Base-by-base conservation (phyloP, 1,140 invertebrate species). In the Drosophila bipectinata region DNA sequence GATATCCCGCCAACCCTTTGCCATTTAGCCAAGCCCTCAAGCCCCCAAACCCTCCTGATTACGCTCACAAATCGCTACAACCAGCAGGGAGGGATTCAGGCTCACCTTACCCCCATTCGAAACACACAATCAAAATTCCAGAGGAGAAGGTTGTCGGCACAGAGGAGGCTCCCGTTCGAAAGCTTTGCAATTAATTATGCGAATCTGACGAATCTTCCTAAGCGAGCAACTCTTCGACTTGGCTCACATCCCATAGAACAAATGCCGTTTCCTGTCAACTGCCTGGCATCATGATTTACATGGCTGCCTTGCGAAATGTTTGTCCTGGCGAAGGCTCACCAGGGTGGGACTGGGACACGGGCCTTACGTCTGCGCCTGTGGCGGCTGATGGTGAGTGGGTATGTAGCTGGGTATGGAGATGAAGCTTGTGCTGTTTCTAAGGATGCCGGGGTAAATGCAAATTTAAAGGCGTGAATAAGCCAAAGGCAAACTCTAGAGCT, bases 101-200 rank as follows among this genome's bases (percentile, higher is more conserved):
- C 10, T 7, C 45, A 32, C 26, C 39, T 6, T 44, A n/a, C 6
- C 41, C n/a, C 41, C 81, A 61, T 49, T 60, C 62, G 21, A 21
- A 69, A 77, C 78, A 87, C 66, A 87, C 82, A 87, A 87, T 88
- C 83, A 87, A 87, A 87, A 87, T 87, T 88, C 82, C 82, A 87
- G 63, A 81, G 82, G 81, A 74, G 69, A 69, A 85, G 81, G 77
- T 85, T 73, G 77, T 71, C 63, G 63, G 81, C 77, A 49, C 30
- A 41, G 51, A 58, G 32, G 63, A 67, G 26, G 34, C 64, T 57
- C 32, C 63, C 67, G 49, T 69, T 67, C 72, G 61, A 78, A 79
- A 84, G 74, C 77, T 90, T 79, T 77, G 77, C 89, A 90, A 90
- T 90, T 90, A 90, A 90, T 90, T 89, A 89, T 89, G 84, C 85